Evolutionary conservation across 2,113 vertebrate genomes (phyloP), one percentile per base, ranked within the genome.

Genomic region (Bombycilla garrulus): DNA sequence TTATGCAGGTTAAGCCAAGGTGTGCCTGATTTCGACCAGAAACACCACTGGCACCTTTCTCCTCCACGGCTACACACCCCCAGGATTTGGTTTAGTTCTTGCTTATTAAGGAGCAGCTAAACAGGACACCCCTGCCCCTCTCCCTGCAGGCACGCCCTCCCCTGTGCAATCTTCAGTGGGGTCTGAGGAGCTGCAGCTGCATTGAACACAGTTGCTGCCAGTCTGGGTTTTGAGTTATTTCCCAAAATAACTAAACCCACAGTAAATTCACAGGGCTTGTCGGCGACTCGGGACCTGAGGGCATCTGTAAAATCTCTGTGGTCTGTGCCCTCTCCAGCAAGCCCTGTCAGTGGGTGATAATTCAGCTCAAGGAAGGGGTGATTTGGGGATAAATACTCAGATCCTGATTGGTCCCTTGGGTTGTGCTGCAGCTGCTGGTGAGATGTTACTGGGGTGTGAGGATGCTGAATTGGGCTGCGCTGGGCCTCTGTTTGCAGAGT

Each of bases 161-260:
- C 48, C 53, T 26, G 10, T 20, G 26, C 12, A 42, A 24, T 31
- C 15, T 67, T 54, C 53, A 15, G 14, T 1, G 4, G 31, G 45
- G 16, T 53, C 42, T 51, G 74, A 57, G 78, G 18, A 56, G 33
- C 54, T 16, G 2, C 50, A 56, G 78, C 48, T 64, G 48, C 5
- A 2, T 3, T 1, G 3, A 61, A 19, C 1, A 0, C 22, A 2
- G 28, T 13, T 21, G 2, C 42, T 87, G 17, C 31, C 62, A 76
- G 48, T 40, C 84, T 31, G 12, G 15, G 20, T 20, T 60, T 90
- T 16, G 9, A 50, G 45, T 42, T 80, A 18, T 73, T 92, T 86
- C 62, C 47, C 22, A 4, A 13, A 60, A 56, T 44, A 66, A 23
- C 51, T 76, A 23, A n/a, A 65, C 25, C 26, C 40, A 35, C 13